phyloP scores from a whole-genome alignment of 2,797 vertebrate species.

The Mus spretus region DNA sequence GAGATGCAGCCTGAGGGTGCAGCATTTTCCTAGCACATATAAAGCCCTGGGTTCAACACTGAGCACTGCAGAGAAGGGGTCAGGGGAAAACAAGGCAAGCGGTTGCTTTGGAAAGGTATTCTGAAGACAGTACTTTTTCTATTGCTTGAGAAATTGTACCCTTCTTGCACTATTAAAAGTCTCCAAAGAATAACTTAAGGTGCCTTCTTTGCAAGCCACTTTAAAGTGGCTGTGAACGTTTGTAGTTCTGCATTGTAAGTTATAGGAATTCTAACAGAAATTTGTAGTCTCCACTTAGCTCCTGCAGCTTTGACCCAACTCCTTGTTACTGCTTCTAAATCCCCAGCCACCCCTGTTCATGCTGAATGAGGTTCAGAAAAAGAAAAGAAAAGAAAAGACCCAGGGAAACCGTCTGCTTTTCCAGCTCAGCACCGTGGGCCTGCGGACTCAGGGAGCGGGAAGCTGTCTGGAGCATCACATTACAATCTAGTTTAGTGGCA shows the following conservation, averaged over 20 bases:
- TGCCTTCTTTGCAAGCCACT: background rate
- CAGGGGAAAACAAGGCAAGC: background rate
- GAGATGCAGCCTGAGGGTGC: background rate
- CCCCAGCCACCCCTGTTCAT: background rate
- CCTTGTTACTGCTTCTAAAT: background rate
- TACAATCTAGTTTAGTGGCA: background rate
- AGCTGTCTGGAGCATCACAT: background rate
- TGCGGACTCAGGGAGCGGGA: background rate
- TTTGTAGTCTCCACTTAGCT: slow-evolving; percentile 18
- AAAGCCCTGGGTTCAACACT: background rate
- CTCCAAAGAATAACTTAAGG: slow-evolving; percentile 28
- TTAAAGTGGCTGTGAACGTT: background rate
- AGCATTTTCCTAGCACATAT: background rate
- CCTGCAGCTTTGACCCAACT: background rate
- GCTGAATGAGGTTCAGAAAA: background rate
- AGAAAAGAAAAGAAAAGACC: no score
- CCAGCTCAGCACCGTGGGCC: background rate
- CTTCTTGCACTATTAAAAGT: slow-evolving; percentile 16
- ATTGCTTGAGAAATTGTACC: background rate
- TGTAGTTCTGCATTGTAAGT: background rate
- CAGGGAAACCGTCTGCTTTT: background rate
- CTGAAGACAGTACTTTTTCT: background rate
- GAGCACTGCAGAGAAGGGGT: background rate
- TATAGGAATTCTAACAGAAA: background rate
- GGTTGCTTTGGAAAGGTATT: slow-evolving; percentile 12